Base-by-base conservation (phyloP, 2,113 vertebrate species). In the Sigmodon hispidus region DNA sequence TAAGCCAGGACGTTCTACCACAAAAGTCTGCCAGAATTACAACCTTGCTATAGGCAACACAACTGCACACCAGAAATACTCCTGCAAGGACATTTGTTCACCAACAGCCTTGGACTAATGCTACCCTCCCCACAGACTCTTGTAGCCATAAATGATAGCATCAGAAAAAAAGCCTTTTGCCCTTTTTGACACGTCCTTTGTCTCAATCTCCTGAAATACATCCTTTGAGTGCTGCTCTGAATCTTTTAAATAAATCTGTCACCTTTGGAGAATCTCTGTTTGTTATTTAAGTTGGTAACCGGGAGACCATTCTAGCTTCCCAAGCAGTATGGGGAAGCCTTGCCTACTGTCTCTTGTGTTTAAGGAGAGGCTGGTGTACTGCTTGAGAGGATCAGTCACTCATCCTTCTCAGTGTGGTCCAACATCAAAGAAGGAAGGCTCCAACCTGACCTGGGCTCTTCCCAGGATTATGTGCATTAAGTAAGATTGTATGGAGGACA, bases 341-440 rank as follows among this genome's bases (percentile, higher is more conserved):
- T 84, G 75, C 24, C 45, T 50, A 48, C 70, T 80, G 17, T 11
- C 9, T 93, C 73, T 43, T 50, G 17, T 63, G 7, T 69, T 57
- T 69, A 92, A 29, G 16, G 17, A 45, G 55, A 57, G 22, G 7
- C 24, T 50, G 24, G 59, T 40, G 5, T 65, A 8, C 1, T 85
- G 79, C 81, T 88, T 63, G 43, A 94, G 19, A 63, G 29, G 22
- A 90, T 8, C 13, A n/a, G 22, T 85, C 13, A 86, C 81, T 81
- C 63, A 75, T 29, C 73, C 40, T 24, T 24, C 2, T 80, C 52
- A 13, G 7, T 63, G 52, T 94, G 31, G 22, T 89, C 48, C 72
- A 73, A 79, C 2, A 67, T 5, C 75, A 73, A 93, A 87, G 91
- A 89, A 79, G 95, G 75, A 88, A 93, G 83, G 26, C 88, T 50